Evolutionary conservation across 2,888 invertebrate genomes (phyloP), one percentile per base, ranked within the genome.

Genomic region (Oscheius myriophilus): DNA sequence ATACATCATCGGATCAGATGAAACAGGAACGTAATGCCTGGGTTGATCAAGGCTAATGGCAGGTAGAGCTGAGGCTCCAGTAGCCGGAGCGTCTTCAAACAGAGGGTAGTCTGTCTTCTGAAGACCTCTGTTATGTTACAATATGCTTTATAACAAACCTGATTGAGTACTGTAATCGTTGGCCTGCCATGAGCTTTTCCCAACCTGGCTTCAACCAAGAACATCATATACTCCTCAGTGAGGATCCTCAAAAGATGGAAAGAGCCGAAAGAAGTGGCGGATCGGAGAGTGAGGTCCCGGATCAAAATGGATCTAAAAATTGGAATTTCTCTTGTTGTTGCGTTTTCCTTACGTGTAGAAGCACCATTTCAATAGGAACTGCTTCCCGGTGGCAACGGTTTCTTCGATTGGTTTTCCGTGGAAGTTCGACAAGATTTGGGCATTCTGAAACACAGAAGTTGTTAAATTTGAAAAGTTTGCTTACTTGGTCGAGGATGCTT

Each of bases 211-310:
- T 98, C 97, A 83, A 99, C 93, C 84, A 97, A 90, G 89, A 95
- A 97, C 89, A 96, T 95, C 93, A 98, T 96, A 89, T 96, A 98
- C 89, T 98, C 98, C 89, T 98, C 97, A 88, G 96, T 98, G 69
- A 98, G 91, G 86, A 99, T 90, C 54, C 97, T 92, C 86, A 98
- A 94, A 81, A 98, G 91, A 89, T 98, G 98, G 90, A 98, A 98
- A 77, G 96, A 96, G 63, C 98, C 98, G 89, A 98, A 99, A 88
- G 96, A 96, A 25, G 96, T 94, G 46, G 98, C 97, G 71, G 96
- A 96, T 81, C 94, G 90, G 75, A 97, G 90, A 53, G 97, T 98
- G 76, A 98, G 91, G 89, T 98, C 97, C 57, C 97, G 91, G 82
- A 98, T 97, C 69, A 98, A 95, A 92, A 96, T 94, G 67, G 96